Evolutionary conservation across 2,888 invertebrate genomes (phyloP), one percentile per base, ranked within the genome.

Genomic region (Zelleria hepariella): DNA sequence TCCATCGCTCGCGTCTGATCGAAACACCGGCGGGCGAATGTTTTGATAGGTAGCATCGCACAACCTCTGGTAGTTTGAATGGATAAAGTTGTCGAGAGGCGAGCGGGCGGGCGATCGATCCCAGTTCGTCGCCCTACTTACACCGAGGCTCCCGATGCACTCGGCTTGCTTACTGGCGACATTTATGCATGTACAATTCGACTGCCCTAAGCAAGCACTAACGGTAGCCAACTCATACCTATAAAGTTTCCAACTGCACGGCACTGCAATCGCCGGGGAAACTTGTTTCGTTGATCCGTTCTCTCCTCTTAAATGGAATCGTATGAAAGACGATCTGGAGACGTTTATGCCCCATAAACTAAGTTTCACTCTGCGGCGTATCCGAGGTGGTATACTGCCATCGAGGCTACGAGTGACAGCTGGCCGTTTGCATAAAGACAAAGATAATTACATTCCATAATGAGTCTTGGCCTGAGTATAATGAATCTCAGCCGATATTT

Each of bases 71-170:
- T 74, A 74, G 77, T 86, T 82, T 78, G 81, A 86, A 86, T 83
- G 86, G 81, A 83, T 84, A 83, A 85, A 86, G 82, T 85, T 84
- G 82, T 78, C 69, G 75, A 68, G 84, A 82, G 83, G 82, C 82
- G 79, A 79, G 78, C 47, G 58, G 25, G 58, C 68, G 71, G 75
- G 74, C 68, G 81, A 87, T 87, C 87, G 87, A 86, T 86, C 86
- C 84, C 78, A 84, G 87, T 86, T 87, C 86, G 87, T 85, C 86
- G 87, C 77, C 86, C 87, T 86, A 87, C 86, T 86, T 87, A 85
- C 84, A 49, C 26, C 71, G 72, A 74, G 75, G 74, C 79, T 75
- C 79, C 75, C 51, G 80, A 81, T 86, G 83, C 85, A 84, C 79
- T 84, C 80, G 80, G 61, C 63, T 61, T 62, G 59, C 61, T 58